Conservation (phyloP, 2,888 invertebrate species). For the Microctonus aethiopoides region DNA sequence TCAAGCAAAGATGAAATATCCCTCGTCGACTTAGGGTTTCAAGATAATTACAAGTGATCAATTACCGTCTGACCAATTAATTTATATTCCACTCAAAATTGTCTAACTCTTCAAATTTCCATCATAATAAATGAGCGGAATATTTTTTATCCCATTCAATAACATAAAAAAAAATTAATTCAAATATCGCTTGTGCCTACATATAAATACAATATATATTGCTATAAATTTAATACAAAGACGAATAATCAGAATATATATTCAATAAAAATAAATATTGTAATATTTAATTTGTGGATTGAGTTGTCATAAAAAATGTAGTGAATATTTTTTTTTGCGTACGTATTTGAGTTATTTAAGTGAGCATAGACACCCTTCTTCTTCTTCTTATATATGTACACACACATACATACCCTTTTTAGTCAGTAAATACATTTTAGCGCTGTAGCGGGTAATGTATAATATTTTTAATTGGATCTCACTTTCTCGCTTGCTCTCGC, state of each 20-base stretch:
- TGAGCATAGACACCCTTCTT: conserved; percentile 38
- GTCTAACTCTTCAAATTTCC: background rate
- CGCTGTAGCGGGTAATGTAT: conserved; percentile 63
- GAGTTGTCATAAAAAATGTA: too few species aligned
- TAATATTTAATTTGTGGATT: too few species aligned
- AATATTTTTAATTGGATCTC: conserved; percentile 67
- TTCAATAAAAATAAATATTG: background rate
- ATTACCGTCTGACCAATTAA: conserved; percentile 46
- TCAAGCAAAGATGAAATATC: conserved; percentile 12
- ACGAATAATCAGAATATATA: background rate
- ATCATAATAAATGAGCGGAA: background rate
- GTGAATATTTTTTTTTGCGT: background rate
- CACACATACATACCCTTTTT: conserved; percentile 44
- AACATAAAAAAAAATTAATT: background rate
- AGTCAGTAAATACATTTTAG: conserved; percentile 65
- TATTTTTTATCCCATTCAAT: too few species aligned
- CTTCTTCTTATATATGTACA: too few species aligned
- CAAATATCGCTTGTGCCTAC: too few species aligned
- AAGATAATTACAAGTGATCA: conserved; percentile 43
- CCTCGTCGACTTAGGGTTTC: conserved; percentile 10
- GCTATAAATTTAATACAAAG: background rate
- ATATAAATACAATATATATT: too few species aligned
- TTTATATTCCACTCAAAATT: background rate
- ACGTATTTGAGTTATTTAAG: conserved; percentile 10
- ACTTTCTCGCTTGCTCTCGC: conserved; percentile 47